Conservation (phyloP, 2,113 vertebrate species). For the Nothobranchius furzeri region DNA sequence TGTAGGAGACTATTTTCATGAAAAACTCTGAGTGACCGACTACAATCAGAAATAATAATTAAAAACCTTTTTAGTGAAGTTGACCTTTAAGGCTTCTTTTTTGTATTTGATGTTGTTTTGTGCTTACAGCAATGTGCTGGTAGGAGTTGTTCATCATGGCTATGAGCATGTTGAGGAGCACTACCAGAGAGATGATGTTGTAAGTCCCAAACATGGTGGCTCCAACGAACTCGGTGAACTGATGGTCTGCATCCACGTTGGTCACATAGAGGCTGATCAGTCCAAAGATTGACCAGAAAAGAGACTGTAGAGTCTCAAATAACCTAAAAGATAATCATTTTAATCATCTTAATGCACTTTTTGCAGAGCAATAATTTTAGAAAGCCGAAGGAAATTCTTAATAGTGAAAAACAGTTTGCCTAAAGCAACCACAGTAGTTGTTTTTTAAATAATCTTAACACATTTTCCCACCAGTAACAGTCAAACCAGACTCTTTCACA, state of each 20-base stretch:
- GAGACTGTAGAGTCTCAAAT: slow-evolving; percentile 96
- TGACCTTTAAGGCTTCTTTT: too few relatives aligned
- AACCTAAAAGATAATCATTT: slow-evolving; percentile 77
- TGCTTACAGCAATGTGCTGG: slow-evolving; percentile 97
- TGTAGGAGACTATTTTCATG: too few relatives aligned
- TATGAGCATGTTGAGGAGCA: slow-evolving; percentile 98
- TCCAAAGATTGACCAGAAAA: slow-evolving; percentile 99
- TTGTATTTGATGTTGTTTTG: background rate
- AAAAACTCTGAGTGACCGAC: too few relatives aligned
- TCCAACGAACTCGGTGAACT: slow-evolving; percentile 97
- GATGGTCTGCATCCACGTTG: slow-evolving; percentile 90
- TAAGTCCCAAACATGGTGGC: slow-evolving; percentile 99
- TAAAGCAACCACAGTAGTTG: slow-evolving; percentile 12
- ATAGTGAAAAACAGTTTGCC: background rate
- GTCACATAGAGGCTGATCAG: slow-evolving; percentile 97
- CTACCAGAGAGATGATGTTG: slow-evolving; percentile 96
- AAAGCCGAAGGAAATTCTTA: background rate
- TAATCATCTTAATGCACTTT: background rate
- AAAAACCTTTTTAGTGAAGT: too few relatives aligned
- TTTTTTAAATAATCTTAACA: slow-evolving; percentile 10
- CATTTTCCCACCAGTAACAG: slow-evolving; percentile 14
- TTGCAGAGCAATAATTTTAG: background rate
- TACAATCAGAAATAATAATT: too few relatives aligned
- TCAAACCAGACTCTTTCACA: background rate
- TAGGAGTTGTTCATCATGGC: slow-evolving; percentile 99